Base-by-base conservation (phyloP, 2,113 vertebrate species). In the Xiphophorus maculatus region DNA sequence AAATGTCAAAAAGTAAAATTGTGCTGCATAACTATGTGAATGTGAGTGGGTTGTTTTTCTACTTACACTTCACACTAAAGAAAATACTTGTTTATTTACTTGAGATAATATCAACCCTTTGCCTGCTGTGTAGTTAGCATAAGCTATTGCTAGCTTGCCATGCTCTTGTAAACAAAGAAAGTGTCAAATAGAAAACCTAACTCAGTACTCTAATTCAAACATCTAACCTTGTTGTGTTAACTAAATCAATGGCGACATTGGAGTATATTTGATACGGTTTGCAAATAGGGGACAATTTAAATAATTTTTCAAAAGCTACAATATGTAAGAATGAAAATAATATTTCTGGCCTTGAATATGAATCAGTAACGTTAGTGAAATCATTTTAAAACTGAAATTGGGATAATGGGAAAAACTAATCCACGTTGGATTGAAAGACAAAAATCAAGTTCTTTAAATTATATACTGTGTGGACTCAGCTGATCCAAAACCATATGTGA, bases 381-480 rank as follows among this genome's bases (percentile, higher is more conserved):
- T 65, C 65, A 19, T 67, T 33, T 19, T 37, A 30, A 75, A 79
- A 68, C 40, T 67, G 54, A 44, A 63, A 80, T 76, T 69, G 70
- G 69, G 42, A 64, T 42, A 2, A 77, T 27, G 58, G 58, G 76
- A 83, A 87, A 69, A 30, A 81, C 6, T 65, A 32, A 29, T 81
- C 74, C 66, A 72, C 37, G 71, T 76, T 72, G 14, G 81, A 25
- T 44, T 76, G 64, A 68, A 79, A 63, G 64, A 74, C 54, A 71
- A 30, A 85, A 74, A 82, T 70, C 1, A 77, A 66, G 48, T 63
- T 64, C 29, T 37, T 37, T 82, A 67, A 64, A 88, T 85, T 82
- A 61, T 61, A 61, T 78, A 69, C 71, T 58, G 14, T 69, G 58
- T 63, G 76, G 69, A 63, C 81, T 86, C 33, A 71, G 42, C 66